Base-by-base conservation (phyloP, 2,888 invertebrate genomes). In the Bruchidius siliquastri region DNA sequence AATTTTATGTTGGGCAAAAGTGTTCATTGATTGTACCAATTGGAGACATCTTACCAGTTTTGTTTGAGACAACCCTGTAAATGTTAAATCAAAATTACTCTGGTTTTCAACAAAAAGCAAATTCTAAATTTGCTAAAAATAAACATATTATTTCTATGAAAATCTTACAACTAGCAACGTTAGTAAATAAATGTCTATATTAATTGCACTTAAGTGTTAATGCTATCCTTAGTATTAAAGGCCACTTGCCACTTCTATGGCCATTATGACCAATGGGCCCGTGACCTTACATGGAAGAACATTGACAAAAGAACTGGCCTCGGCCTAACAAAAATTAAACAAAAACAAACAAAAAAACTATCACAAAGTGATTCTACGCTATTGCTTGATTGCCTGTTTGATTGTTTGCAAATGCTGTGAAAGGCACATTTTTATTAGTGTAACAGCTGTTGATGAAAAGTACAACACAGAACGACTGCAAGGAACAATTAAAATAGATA, bases 181-280 rank as follows among this genome's bases (percentile, higher is more conserved):
- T 82, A 84, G 85, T 85, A 85, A 82, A 85, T 85, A 84, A 83
- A 83, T 83, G 82, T 85, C 82, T 85, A 85, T 82, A 84, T 85
- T 86, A 86, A 86, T 86, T 86, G 86, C 86, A 86, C 86, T 86
- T 86, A 85, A 8, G 80, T 80, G 73, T 79, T 79, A 77, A 10
- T 68, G 68, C 70, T 26, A 70, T 71, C 21, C 66, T 71, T 71
- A 71, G 66, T 71, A 70, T 71, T 71, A 71, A 71, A 71, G 67
- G 21, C 67, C 68, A 22, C 68, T 22, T 21, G 20, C 21, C 68
- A 68, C 68, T 20, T 21, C 10, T 68, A 1, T 6, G 10, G 22
- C 68, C 22, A 21, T 68, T 68, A 18, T 68, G 21, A 21, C 21
- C 8, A 8, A 1, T 21, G 22, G n/a, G 68, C 72, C 22, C 1